Evolutionary conservation across 2,888 invertebrate genomes (phyloP), one percentile per base, ranked within the genome.

Genomic region (Vesta saturnalis): DNA sequence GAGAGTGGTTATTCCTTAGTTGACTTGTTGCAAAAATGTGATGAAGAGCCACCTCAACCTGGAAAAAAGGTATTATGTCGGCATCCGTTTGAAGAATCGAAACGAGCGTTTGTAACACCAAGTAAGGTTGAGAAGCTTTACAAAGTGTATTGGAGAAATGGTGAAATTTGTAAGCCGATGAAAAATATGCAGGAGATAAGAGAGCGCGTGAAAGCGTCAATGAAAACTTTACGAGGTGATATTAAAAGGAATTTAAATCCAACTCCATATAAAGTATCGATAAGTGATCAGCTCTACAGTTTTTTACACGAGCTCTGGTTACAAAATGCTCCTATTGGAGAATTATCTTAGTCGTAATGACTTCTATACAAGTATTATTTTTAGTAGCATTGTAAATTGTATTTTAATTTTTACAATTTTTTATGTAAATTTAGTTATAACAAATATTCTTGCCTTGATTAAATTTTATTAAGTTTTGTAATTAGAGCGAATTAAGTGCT

Each of bases 201-300:
- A 43, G 89, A 91, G 75, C 87, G 91, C 77, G 96, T 97, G 0
- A 90, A 92, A 79, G 85, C 88, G n/a, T 95, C 95, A 0, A 84
- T 98, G 69, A 88, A 87, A 72, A 92, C 92, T 1, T 84, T 99
- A 35, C 86, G 99, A 21, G 92, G 93, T 75, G 99, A 99, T 84
- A 96, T 97, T 83, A 96, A 96, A 83, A 89, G 99, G 75, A 94
- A 94, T 76, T 87, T 99, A 64, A 99, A 99, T 86, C 98, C 99
- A n/a, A 99, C 99, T 1, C 99, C 99, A 0, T 99, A 98, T 78
- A 99, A 99, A 89, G 98, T 94, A 70, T 90, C 98, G 6, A 96
- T 99, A 5, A 96, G 96, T 78, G 95, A 95, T 83, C 89, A 92
- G 77, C 88, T 99, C 65, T 99, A 98, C 86, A 92, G 89, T 77